Conservation (phyloP, 1,140 invertebrate species). For the Bemisia tabaci region DNA sequence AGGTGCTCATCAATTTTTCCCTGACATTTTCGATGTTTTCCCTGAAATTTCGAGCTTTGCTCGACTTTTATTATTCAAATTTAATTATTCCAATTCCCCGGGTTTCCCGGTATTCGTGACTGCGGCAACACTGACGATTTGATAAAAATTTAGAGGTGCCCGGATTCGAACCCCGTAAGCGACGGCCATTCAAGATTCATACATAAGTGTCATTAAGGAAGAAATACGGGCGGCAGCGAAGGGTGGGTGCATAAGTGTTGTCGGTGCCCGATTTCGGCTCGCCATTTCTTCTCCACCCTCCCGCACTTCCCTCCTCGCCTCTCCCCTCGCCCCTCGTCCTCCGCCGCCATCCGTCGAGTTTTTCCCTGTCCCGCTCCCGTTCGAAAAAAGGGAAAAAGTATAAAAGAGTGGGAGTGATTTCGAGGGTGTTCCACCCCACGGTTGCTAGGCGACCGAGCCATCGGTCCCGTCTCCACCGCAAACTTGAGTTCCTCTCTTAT, state of each 20-base stretch:
- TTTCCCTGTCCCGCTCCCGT: background rate
- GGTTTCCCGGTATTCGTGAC: no score
- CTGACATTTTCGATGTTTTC: no score
- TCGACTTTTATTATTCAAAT: no score
- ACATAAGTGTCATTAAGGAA: background rate
- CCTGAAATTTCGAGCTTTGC: no score
- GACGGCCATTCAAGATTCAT: background rate
- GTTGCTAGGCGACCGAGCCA: background rate
- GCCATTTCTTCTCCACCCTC: background rate
- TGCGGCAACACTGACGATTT: no score
- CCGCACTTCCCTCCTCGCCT: background rate
- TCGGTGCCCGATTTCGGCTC: background rate
- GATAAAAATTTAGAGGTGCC: no score
- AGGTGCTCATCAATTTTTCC: no score
- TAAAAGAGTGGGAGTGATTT: background rate
- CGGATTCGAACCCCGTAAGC: no score
- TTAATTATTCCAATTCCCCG: no score
- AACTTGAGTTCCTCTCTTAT: background rate
- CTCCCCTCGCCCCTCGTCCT: background rate
- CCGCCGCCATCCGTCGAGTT: background rate
- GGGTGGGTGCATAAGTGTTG: background rate
- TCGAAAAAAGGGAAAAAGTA: background rate
- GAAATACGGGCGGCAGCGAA: background rate
- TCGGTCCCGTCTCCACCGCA: background rate
- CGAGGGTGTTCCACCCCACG: background rate